Conservation (phyloP, 2,888 invertebrate genomes). For the Ariolimax columbianus region DNA sequence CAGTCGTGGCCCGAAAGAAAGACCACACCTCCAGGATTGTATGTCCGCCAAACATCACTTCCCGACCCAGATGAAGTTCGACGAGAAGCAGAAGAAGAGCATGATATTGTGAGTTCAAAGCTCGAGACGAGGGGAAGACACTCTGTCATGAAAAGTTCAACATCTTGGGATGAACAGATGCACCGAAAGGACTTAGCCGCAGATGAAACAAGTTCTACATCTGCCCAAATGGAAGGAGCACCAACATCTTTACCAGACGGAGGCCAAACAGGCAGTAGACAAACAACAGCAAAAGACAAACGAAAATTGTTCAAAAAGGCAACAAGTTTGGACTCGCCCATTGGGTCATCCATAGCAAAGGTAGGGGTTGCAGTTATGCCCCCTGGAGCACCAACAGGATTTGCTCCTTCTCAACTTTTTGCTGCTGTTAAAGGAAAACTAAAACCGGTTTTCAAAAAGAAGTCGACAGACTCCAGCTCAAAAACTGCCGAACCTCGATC, state of each 20-base stretch:
- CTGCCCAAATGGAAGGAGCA: neutral
- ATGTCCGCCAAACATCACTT: constrained; percentile 47
- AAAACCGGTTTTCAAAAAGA: constrained; percentile 60
- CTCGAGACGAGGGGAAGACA: constrained; percentile 9
- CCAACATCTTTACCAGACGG: neutral
- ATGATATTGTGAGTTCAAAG: constrained; percentile 51
- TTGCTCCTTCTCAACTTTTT: constrained; percentile 65
- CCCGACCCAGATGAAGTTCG: constrained; percentile 55
- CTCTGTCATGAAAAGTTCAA: constrained; percentile 53
- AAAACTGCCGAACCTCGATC: constrained; percentile 24
- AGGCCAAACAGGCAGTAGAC: constrained; percentile 3
- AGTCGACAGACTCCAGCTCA: constrained; percentile 7
- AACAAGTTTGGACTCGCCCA: constrained; percentile 64
- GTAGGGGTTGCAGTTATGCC: constrained; percentile 60
- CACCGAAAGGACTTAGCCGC: constrained; percentile 31
- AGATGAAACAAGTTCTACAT: neutral
- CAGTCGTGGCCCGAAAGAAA: constrained; percentile 65
- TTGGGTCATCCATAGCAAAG: constrained; percentile 59
- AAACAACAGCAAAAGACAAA: constrained; percentile 60
- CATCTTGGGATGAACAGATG: constrained; percentile 59
- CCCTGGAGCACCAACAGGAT: constrained; percentile 62
- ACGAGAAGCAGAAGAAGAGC: constrained; percentile 55
- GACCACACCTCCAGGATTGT: constrained; percentile 44
- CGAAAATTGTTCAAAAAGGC: constrained; percentile 61
- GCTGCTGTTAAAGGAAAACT: constrained; percentile 68